Base-by-base conservation (phyloP, 2,113 vertebrate species). In the Sinocyclocheilus maitianheensis region DNA sequence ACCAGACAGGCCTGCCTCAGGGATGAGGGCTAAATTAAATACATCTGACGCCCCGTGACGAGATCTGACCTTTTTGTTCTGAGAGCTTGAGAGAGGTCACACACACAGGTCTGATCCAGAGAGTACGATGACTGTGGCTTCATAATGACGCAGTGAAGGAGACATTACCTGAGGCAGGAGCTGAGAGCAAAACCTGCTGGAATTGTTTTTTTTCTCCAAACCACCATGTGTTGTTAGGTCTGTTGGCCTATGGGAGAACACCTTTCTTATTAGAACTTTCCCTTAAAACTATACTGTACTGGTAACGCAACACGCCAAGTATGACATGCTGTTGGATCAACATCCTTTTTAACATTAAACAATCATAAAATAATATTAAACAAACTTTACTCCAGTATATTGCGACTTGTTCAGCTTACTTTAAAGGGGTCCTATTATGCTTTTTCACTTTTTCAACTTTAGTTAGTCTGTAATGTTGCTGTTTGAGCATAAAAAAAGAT, bases 1-100 rank as follows among this genome's bases (percentile, higher is more conserved):
- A 11, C 81, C 51, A 40, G 82, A 84, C 82, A 58, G 82, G 34
- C 69, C 51, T 74, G 82, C 82, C 82, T 84, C 82, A 11, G 82
- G 82, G 82, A 84, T 22, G 37, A 4, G 53, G 53, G 30, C 69
- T 75, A 74, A 74, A 84, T 84, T 74, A 84, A 84, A 84, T 34
- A 84, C 82, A 40, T 84, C 69, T 84, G 82, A 74, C 4, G 26
- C 82, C 26, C 46, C 8, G 53, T 58, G 82, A 84, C 12, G 20
- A 55, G 53, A 84, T 58, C 26, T 74, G 67, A 74, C 51, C 69
- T 74, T 84, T 60, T 74, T 58, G 51, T 71, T 14, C 65, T 18
- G 7, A n/a, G 81, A 71, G 46, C 26, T 51, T 60, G 69, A 55
- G 22, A 37, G 34, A 83, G 81, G 81, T 74, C 67, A 83, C 30